Conservation (phyloP, 2,888 invertebrate species). For the Drosophila glabriapex region DNA sequence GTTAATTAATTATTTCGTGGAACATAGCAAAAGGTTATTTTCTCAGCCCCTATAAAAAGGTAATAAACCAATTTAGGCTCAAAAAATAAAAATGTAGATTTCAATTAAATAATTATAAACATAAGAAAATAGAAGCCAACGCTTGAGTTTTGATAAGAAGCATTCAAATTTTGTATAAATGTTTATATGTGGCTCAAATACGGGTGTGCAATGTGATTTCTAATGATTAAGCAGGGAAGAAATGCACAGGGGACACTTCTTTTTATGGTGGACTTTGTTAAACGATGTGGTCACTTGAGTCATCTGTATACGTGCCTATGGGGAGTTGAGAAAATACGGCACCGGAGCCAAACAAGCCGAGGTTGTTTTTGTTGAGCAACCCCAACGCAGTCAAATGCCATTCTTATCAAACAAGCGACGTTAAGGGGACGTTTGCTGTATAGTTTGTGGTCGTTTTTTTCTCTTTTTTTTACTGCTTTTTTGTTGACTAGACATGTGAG, state of each 20-base stretch:
- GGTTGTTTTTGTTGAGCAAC: conserved; percentile 25
- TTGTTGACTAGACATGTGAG: conserved; percentile 44
- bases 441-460: conserved; percentile 23
- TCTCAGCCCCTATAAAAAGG: not conserved
- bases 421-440: conserved; percentile 23
- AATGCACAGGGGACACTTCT: conserved; percentile 43
- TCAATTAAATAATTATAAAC: not conserved
- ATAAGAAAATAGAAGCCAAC: not conserved
- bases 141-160: not conserved
- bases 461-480: conserved; percentile 20
- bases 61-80: not conserved
- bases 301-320: not conserved
- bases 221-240: conserved; percentile 8
- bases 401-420: conserved; percentile 38
- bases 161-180: too few species aligned
- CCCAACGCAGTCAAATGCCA: conserved; percentile 33
- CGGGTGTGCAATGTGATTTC: conserved; percentile 1
- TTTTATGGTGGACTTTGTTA: conserved; percentile 70
- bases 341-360: conserved; percentile 3
- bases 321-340: conserved; percentile 27
- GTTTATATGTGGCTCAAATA: not conserved
- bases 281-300: conserved; percentile 55
- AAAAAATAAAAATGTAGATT: not conserved
- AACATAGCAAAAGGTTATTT: not conserved
- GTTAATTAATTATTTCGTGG: not conserved